Evolutionary conservation across 2,888 invertebrate genomes (phyloP), one percentile per base, ranked within the genome.

Genomic region (Temnothorax unifasciatus): DNA sequence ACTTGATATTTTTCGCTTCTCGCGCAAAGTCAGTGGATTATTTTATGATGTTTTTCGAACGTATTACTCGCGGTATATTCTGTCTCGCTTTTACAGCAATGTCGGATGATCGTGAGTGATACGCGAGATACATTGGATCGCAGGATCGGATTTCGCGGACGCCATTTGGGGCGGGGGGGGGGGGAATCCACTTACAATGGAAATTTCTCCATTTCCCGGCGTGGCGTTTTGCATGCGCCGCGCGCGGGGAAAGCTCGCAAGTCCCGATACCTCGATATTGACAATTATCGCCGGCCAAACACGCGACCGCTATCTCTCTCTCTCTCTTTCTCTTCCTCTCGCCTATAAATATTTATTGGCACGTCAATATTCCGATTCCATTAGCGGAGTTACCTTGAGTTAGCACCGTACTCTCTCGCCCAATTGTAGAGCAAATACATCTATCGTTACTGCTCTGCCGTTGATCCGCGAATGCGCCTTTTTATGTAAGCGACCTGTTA

Each of bases 131-230:
- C 18, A 34, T 54, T 11, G 64, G 82, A 50, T 73, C 75, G 63
- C 38, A 63, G 77, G 87, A 89, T 89, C 87, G 84, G 64, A 61
- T 77, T 69, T 82, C 61, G 61, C 81, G 82, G 57, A 47, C 73
- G 82, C 73, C 71, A 85, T 89, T 89, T 82, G 83, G n/a, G n/a
- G n/a, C 8, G 66, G 86, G 75, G 87, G 25, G 0, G 0, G 44
- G 61, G 84, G 73, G 87, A 90, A 90, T 91, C 85, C 87, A 89
- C 90, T 91, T 91, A 89, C 87, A 86, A 89, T 91, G 90, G 90
- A 88, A 90, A 91, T 91, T 91, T 89, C 87, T 86, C 91, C 89
- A 91, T 91, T 91, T 91, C 88, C 88, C 68, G 85, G 47, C 74
- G 69, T 74, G 86, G 71, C 87, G 74, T 84, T 89, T 87, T 87